Evolutionary conservation across 2,113 vertebrate genomes (phyloP).

Genomic region (Phycodurus eques): DNA sequence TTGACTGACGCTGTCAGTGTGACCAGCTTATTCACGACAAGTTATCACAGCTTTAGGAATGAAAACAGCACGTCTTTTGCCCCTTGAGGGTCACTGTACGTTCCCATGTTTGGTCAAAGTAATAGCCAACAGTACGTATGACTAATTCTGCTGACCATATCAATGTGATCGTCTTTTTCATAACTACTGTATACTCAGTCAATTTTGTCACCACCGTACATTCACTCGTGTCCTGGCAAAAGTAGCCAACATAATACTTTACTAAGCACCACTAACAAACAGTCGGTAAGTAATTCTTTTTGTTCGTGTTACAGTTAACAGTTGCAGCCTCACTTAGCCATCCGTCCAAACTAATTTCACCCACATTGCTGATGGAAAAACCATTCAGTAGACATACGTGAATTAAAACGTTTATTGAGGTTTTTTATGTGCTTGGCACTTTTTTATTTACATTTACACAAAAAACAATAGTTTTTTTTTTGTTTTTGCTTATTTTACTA

Average conservation of each 20-base stretch:
- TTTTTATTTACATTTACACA: slow-evolving; percentile 80
- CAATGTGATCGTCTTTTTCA: not conserved
- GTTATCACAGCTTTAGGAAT: no score
- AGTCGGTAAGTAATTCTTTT: no score
- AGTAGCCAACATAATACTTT: no score
- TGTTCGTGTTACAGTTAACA: no score
- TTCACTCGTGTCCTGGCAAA: no score
- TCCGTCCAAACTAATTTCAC: not conserved
- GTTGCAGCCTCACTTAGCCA: no score
- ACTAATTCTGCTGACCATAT: not conserved
- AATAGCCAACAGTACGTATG: not conserved
- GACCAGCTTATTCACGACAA: no score
- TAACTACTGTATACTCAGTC: not conserved
- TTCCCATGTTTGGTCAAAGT: no score
- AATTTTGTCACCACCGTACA: not conserved
- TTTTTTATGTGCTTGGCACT: slow-evolving; percentile 91
- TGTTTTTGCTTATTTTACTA: slow-evolving; percentile 59
- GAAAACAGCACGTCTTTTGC: no score
- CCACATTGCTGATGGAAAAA: not conserved
- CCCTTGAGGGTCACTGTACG: no score
- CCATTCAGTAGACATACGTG: slow-evolving; percentile 46
- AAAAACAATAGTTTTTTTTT: slow-evolving; percentile 47
- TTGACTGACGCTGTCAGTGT: no score
- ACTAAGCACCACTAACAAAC: no score
- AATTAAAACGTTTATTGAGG: slow-evolving; percentile 90